Evolutionary conservation across 2,113 vertebrate species (phyloP).

Genomic region (Elanoides forficatus): DNA sequence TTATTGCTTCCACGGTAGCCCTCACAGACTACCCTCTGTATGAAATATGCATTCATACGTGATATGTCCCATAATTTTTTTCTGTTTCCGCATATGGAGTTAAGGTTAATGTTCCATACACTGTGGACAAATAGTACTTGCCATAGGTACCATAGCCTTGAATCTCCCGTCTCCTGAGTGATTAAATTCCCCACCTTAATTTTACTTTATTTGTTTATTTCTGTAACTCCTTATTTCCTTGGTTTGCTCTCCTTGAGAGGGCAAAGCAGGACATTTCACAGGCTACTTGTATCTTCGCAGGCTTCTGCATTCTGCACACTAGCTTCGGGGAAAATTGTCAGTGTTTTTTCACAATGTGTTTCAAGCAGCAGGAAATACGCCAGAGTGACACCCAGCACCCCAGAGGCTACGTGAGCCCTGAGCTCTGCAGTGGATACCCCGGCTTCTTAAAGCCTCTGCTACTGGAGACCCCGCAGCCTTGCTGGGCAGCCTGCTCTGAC

Average conservation of each 20-base stretch:
- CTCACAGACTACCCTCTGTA: neutral
- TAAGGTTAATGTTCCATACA: constrained; percentile 52
- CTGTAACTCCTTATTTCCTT: constrained; percentile 15
- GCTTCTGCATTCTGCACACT: neutral
- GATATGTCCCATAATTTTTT: neutral
- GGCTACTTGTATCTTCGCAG: neutral
- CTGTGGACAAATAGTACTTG: constrained; percentile 34
- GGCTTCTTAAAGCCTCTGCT: neutral
- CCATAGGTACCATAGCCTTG: constrained; percentile 20
- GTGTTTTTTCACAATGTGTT: neutral
- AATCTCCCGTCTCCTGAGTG: constrained; percentile 27
- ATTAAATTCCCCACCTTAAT: constrained; percentile 48
- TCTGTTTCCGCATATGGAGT: constrained; percentile 13
- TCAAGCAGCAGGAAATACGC: neutral
- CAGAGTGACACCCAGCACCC: accelerated
- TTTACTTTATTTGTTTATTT: constrained; percentile 43
- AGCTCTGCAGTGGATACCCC: neutral
- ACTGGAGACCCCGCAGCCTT: neutral
- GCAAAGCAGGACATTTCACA: neutral
- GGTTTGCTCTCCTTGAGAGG: neutral
- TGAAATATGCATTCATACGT: neutral
- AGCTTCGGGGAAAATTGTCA: neutral
- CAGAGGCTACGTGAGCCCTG: neutral
- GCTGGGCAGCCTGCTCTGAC: accelerated
- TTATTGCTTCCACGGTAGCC: neutral